Base-by-base conservation (phyloP, 2,113 vertebrate genomes). In the Piprites chloris region DNA sequence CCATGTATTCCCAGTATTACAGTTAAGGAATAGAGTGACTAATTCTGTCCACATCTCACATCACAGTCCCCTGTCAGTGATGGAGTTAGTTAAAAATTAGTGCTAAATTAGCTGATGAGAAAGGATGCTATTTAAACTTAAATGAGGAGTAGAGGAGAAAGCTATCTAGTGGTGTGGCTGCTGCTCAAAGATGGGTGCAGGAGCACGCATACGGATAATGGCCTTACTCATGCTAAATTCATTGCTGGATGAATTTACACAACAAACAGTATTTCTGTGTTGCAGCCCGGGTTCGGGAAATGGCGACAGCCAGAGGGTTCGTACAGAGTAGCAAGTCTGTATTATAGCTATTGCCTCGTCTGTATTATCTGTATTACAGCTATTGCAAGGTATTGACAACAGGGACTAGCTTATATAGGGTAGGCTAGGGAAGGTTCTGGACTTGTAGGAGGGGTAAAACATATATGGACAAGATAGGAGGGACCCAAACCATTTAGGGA, bases 181-280 rank as follows among this genome's bases (percentile, higher is more conserved):
- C 3, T 1, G 18, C n/a, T 53, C 22, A 32, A 41, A 44, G 68
- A 28, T 12, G 28, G 46, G 7, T 47, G 5, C 39, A 59, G 49
- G 5, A 67, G 11, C 22, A 44, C 1, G 0, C 1, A 0, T 12
- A 23, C 3, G 4, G 30, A 58, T 14, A 89, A 58, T 5, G 41
- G 32, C 32, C 32, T 66, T 53, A 50, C 24, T 61, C 22, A 19
- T 8, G 39, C 23, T 56, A 42, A 61, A 94, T 37, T 30, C 20
- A 28, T 44, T 41, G 37, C 32, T 62, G 42, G 22, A n/a, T 85
- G 35, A 13, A 42, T 46, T 46, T 32, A 20, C 19, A 17, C 26
- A 11, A 35, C 19, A 30, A 0, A 7, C 47, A 28, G 8, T n/a
- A n/a, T n/a, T n/a, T n/a, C n/a, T n/a, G n/a, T n/a, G n/a, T n/a